Evolutionary conservation across 2,113 vertebrate species (phyloP).

Genomic region (Phrynocephalus versicolor): DNA sequence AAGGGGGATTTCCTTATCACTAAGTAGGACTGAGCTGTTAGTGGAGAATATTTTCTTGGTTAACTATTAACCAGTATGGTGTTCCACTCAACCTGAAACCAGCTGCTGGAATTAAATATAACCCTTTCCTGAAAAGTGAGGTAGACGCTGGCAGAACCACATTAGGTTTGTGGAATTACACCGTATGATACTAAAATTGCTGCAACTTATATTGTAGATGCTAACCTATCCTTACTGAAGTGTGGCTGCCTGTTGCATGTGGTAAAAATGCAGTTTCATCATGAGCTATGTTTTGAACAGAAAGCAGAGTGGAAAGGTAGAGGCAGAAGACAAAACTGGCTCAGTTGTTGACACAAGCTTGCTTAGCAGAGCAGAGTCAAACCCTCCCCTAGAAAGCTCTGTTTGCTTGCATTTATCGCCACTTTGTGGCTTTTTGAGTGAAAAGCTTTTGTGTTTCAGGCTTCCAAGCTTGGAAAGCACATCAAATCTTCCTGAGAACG

Average conservation of each 20-base stretch:
- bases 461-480: background rate
- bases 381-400: background rate
- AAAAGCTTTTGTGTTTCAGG: background rate
- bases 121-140: background rate
- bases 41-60: background rate
- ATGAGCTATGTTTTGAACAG: background rate
- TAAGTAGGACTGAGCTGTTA: background rate
- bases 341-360: background rate
- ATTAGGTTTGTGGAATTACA: background rate
- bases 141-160: background rate
- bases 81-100: no score
- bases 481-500: background rate
- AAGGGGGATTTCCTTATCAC: background rate
- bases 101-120: background rate
- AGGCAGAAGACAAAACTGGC: background rate
- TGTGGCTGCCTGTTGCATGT: background rate
- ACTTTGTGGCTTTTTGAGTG: background rate
- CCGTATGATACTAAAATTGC: background rate
- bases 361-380: background rate
- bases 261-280: background rate
- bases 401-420: background rate
- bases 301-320: background rate
- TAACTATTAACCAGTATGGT: background rate
- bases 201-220: conserved; percentile 11
- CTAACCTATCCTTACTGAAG: background rate